Base-by-base conservation (phyloP, 1,140 invertebrate species). In the Parapsyche elsis region DNA sequence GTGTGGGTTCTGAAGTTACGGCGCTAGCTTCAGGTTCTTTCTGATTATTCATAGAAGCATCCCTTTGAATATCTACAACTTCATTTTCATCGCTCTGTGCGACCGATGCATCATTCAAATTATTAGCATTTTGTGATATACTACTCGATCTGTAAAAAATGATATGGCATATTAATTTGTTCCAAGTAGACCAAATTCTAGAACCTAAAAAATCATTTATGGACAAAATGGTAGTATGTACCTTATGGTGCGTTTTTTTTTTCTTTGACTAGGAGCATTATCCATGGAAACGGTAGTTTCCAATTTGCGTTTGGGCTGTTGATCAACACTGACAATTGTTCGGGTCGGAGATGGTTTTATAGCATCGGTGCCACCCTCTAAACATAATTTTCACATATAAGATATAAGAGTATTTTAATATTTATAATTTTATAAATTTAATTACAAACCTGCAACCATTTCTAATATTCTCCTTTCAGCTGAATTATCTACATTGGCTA, bases 231-330 rank as follows among this genome's bases (percentile, higher is more conserved):
- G 7, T 5, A 71, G 5, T 71, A 64, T 2, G 21, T 81, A 89
- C 87, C 87, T 89, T 73, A 88, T 87, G 1, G 88, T 86, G 1
- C 88, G 84, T 78, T 93, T 92, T 85, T 92, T 92, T 84, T 91
- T 91, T 79, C 91, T 90, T 53, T 89, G 88, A 46, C 89, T 87
- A 0, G 85, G 84, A 0, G 87, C 86, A 82, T 88, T 88, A 76
- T 93, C 92, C 79, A 90, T 92, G 74, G 93, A 94, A 67, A 92
- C 90, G 12, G 93, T 92, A 9, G 91, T 90, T 85, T 94, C 93
- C 19, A 94, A 85, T 86, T 94, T 94, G 59, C 93, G 89, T 85
- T 94, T 94, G 9, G 92, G 89, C 21, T 91, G 90, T 23, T 91
- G 90, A 0, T 86, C 85, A 0, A 86, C 86, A 9, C 86, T 77